Evolutionary conservation across 1,140 invertebrate species (phyloP).

Genomic region (Scylla paramamosain): DNA sequence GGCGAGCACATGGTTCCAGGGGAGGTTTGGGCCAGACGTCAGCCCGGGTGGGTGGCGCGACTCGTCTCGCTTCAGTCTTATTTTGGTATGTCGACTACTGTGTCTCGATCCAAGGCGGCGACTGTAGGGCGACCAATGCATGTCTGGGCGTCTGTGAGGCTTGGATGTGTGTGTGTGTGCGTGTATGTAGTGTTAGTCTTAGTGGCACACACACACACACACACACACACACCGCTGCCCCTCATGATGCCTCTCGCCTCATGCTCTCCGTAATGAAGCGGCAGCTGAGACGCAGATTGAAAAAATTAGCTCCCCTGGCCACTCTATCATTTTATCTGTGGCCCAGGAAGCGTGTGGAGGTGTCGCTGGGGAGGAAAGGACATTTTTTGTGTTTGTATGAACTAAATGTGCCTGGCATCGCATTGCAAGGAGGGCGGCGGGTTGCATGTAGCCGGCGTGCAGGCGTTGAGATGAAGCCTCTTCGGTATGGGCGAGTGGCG

Average conservation of each 20-base stretch:
- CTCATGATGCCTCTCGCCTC: background rate
- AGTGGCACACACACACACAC: background rate
- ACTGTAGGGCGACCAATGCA: background rate
- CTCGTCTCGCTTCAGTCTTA: background rate
- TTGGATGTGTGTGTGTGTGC: background rate
- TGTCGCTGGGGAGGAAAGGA: background rate
- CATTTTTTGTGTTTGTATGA: background rate
- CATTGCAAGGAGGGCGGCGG: background rate
- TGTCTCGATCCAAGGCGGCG: background rate
- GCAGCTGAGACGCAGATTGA: background rate
- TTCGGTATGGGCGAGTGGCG: constrained; percentile 66
- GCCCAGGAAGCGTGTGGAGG: background rate
- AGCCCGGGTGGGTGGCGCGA: background rate
- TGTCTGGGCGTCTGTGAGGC: background rate
- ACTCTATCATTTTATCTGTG: background rate
- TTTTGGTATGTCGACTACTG: background rate
- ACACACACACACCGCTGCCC: background rate
- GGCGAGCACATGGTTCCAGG: background rate
- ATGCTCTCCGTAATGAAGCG: background rate
- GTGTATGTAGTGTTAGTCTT: background rate
- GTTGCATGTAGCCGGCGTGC: constrained; percentile 38
- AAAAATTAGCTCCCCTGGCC: background rate
- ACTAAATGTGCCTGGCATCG: background rate
- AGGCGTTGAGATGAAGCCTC: constrained; percentile 64
- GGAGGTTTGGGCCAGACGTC: background rate